Evolutionary conservation across 1,140 invertebrate genomes (phyloP).

Genomic region (Liolophura sinensis): DNA sequence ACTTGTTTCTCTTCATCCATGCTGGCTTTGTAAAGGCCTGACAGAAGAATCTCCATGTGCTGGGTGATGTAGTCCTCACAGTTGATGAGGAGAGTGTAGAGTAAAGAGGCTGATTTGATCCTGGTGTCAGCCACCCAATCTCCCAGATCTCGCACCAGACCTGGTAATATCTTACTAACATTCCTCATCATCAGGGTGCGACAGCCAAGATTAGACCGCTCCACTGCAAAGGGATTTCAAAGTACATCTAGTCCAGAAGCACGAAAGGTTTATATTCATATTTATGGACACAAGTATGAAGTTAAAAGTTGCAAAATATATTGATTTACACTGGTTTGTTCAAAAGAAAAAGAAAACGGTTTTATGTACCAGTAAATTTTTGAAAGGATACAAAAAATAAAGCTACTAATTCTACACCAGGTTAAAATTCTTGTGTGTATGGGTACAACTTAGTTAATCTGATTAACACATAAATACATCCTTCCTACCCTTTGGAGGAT

Average conservation of each 20-base stretch:
- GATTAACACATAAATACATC: background rate
- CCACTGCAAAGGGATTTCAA: slow-evolving; percentile 57
- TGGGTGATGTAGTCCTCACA: slow-evolving; percentile 73
- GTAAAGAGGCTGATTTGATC: slow-evolving; percentile 72
- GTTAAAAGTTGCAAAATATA: slow-evolving; percentile 1
- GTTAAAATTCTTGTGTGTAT: too few species aligned
- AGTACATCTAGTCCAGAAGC: background rate
- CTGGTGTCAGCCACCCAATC: slow-evolving; percentile 74
- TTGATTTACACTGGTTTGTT: too few species aligned
- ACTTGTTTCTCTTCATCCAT: slow-evolving; percentile 68
- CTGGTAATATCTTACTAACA: slow-evolving; percentile 69
- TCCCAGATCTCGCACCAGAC: slow-evolving; percentile 69
- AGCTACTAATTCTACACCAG: background rate
- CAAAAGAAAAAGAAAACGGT: too few species aligned
- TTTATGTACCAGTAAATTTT: too few species aligned
- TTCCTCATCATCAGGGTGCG: slow-evolving; percentile 71
- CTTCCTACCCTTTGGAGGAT: slow-evolving; percentile 65
- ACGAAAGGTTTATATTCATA: slow-evolving; percentile 1
- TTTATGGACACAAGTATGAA: background rate
- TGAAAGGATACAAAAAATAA: too few species aligned
- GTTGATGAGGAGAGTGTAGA: slow-evolving; percentile 72
- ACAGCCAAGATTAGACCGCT: slow-evolving; percentile 76
- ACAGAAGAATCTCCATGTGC: slow-evolving; percentile 65
- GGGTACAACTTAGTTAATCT: too few species aligned
- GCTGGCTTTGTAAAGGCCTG: slow-evolving; percentile 62